These are phyloP conservation scores for Pachyseris speciosa DNA, from an alignment of 64 coral and sea anemone genomes.

Conservation along the genomic window DNA sequence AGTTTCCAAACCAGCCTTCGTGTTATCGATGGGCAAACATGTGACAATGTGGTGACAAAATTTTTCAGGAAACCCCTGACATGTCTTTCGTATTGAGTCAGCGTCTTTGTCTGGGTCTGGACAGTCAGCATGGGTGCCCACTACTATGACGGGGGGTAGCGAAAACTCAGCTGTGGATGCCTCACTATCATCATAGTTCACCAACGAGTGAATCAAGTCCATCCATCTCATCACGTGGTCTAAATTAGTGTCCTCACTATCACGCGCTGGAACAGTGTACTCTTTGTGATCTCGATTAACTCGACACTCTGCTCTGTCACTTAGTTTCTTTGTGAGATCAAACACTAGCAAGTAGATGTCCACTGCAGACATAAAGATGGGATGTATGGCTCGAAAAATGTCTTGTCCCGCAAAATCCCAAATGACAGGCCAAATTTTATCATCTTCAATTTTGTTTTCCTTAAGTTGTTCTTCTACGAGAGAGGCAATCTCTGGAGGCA, in stretches of 20 bases:
- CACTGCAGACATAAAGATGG: background rate
- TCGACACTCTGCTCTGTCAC: background rate
- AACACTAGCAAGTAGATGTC: background rate
- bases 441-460: too few relatives aligned
- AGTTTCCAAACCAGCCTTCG: background rate
- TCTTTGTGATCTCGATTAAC: background rate
- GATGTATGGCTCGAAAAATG: slow-evolving; percentile 10
- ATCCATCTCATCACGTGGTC: slow-evolving; percentile 6
- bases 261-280: background rate
- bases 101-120: background rate
- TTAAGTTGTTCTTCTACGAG: background rate
- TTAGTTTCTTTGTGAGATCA: background rate
- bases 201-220: background rate
- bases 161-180: background rate
- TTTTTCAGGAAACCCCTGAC: too few relatives aligned
- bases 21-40: background rate
- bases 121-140: slow-evolving; percentile 1
- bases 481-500: background rate
- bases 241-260: background rate
- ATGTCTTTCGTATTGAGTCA: background rate
- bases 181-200: background rate
- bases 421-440: slow-evolving; percentile 7
- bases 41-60: background rate
- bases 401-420: background rate
- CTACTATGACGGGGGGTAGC: background rate